Evolutionary conservation across 2,113 vertebrate genomes (phyloP), one percentile per base, ranked within the genome.

Genomic region (Cisticola juncidis): DNA sequence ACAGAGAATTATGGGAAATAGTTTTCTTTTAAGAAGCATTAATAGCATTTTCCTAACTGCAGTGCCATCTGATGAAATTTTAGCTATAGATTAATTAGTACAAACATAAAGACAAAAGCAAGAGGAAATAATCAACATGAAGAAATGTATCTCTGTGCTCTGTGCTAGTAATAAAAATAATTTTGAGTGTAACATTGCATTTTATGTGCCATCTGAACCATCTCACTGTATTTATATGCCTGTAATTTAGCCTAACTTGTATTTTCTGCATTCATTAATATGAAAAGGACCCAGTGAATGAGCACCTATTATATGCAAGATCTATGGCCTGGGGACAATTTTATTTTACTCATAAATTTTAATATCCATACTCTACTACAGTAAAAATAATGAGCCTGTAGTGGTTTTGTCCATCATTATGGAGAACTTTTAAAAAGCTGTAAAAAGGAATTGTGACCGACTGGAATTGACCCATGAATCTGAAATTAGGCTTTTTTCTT

Each of bases 291-390:
- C 14, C 57, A 64, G 31, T 56, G 86, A 89, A 91, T 81, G 77
- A 92, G n/a, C 33, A 71, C 11, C 45, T 87, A 68, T 95, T 97
- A 81, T 33, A 65, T 28, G 25, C 1, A 33, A 76, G 86, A 95
- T 95, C 72, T 95, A 68, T 91, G 61, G 48, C 73, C 77, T 89
- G 70, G 57, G 86, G 70, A 91, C 69, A 91, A 76, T 92, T 96
- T 95, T 95, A 97, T 95, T 97, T 94, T 86, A 91, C 77, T 91
- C 77, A 89, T 94, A 95, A 95, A 95, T 95, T 95, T 94, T 95
- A 91, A 92, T 94, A 94, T 35, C 73, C 29, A 2, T 81, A 84
- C 86, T 86, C 56, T 73, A 20, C 56, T 68, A 48, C 21, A 76
- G 81, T 84, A 69, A 94, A 94, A 94, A 92, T 94, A 91, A 95